Base-by-base conservation (phyloP, 2,888 invertebrate genomes). In the Osmoderma eremita region DNA sequence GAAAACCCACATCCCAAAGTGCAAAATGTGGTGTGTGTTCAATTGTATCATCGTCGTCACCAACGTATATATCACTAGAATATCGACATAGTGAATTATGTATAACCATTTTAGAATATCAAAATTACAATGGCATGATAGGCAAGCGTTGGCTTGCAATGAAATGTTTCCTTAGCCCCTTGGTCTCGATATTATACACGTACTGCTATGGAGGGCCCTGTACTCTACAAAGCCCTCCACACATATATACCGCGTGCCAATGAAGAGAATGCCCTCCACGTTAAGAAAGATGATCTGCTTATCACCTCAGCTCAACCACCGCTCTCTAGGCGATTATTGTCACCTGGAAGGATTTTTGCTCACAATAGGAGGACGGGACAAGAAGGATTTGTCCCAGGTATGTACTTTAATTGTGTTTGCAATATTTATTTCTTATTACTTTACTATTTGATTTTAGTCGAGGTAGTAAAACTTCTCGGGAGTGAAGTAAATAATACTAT, bases 301-400 rank as follows among this genome's bases (percentile, higher is more conserved):
- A 80, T 83, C 75, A 80, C 83, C 67, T 77, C 77, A 39, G 77
- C 79, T 20, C 78, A 78, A 63, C 77, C 78, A 45, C 78, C 79
- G 22, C 79, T 80, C 71, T 70, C 74, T 49, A 73, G 72, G 45
- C 76, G 67, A 42, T 75, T 78, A 67, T 74, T 76, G 70, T 73
- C 78, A 73, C 75, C 76, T 63, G 79, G 79, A 62, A 81, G 82
- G 79, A 72, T 84, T 38, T 78, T 78, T 70, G 84, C 83, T 38
- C 80, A 80, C 69, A 83, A 83, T 73, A 76, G 80, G 70, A 77
- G 83, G 64, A 83, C 83, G 13, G 78, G 79, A 61, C 75, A 75
- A 56, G 75, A 76, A 73, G 84, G 84, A 70, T 83, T 82, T 73
- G 80, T 84, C 65, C 82, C 82, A 74, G 80, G 83, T 81, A 79